These are phyloP conservation scores for Melanostoma mellinum DNA, from an alignment of 2,888 invertebrate genomes.

Conservation along the genomic window DNA sequence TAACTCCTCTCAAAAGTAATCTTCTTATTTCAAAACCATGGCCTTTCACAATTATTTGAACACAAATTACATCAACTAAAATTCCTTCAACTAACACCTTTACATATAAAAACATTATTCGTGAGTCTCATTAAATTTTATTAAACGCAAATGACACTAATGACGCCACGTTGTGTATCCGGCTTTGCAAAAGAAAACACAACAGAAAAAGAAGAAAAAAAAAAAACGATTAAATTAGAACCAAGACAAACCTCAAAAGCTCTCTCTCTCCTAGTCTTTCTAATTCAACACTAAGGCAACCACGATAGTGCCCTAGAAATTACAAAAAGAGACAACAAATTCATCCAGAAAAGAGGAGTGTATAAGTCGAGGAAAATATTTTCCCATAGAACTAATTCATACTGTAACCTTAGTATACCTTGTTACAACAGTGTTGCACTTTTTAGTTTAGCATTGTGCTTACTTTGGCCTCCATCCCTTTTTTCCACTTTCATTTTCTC, in stretches of 20 bases:
- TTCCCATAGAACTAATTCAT: not conserved
- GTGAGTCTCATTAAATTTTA: slow-evolving; percentile 32
- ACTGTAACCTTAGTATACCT: slow-evolving; percentile 19
- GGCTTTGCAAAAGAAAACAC: slow-evolving; percentile 28
- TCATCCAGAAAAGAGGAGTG: not conserved
- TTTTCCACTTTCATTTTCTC: slow-evolving; percentile 54
- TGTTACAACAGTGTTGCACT: slow-evolving; percentile 26
- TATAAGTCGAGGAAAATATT: slow-evolving; percentile 27
- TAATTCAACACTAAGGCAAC: slow-evolving; percentile 61
- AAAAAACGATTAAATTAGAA: slow-evolving; percentile 7
- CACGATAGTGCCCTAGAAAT: slow-evolving; percentile 68
- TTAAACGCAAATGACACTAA: slow-evolving; percentile 46
- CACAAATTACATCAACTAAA: not conserved
- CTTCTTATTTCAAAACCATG: not conserved
- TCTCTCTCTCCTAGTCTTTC: slow-evolving; percentile 48
- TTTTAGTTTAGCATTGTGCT: slow-evolving; percentile 31
- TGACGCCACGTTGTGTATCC: slow-evolving; percentile 37
- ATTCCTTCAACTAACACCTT: not conserved
- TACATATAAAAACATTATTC: not conserved
- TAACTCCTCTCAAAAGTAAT: no score
- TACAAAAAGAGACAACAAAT: slow-evolving; percentile 27
- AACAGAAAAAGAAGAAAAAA: slow-evolving; percentile 17
- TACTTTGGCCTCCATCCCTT: slow-evolving; percentile 26
- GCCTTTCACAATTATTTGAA: not conserved
- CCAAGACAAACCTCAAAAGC: slow-evolving; percentile 38